Evolutionary conservation across 2,113 vertebrate species (phyloP).

Genomic region (Neofelis nebulosa): DNA sequence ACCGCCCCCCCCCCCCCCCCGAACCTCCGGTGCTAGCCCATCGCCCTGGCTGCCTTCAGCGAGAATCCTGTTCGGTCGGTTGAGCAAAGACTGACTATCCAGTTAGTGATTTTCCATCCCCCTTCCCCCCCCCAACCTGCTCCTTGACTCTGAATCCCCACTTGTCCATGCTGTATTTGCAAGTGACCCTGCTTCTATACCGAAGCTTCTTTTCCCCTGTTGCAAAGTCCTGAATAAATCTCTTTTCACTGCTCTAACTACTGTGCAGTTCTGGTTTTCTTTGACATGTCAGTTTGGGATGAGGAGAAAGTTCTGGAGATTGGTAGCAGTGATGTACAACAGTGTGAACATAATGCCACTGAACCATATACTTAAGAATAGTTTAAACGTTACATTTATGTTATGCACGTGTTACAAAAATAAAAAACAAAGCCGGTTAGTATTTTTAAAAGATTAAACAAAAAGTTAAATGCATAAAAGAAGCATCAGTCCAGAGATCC

Average conservation of each 20-base stretch:
- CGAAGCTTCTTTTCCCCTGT: not conserved
- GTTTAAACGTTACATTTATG: not conserved
- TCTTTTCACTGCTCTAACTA: not conserved
- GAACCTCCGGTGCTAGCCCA: not conserved
- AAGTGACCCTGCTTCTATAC: not conserved
- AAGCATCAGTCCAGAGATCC: not conserved
- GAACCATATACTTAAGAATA: not conserved
- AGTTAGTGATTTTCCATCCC: not conserved
- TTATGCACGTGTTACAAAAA: not conserved
- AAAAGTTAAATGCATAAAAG: not conserved
- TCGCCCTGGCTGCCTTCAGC: not conserved
- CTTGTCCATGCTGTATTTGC: not conserved
- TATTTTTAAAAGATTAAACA: not conserved
- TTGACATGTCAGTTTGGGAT: not conserved
- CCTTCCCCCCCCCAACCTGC: not conserved
- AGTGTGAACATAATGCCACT: not conserved
- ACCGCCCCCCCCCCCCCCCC: no score
- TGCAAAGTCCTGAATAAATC: not conserved
- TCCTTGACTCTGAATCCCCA: not conserved
- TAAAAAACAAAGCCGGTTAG: not conserved
- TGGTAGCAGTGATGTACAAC: not conserved
- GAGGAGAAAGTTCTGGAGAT: not conserved
- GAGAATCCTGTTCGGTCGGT: not conserved
- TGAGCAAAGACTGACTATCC: not conserved
- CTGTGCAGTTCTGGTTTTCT: not conserved